phyloP scores from a whole-genome alignment of 2,113 vertebrate species.

The Plecotus auritus region DNA sequence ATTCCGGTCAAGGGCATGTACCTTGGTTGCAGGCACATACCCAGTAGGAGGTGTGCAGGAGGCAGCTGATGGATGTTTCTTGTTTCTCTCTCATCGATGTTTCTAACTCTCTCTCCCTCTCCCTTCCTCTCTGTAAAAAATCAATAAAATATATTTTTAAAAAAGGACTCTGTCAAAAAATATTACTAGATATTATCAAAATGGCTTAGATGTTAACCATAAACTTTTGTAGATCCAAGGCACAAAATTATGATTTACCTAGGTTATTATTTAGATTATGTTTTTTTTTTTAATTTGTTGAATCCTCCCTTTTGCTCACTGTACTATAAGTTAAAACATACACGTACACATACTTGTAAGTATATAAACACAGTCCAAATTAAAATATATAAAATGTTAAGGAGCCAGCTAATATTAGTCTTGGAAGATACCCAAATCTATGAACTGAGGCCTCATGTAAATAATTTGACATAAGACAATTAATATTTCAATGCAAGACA shows the following conservation, averaged over 20 bases:
- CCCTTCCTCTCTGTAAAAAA: too few relatives aligned
- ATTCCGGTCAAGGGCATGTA: too few relatives aligned
- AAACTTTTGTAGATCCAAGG: background rate
- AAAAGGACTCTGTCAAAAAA: background rate
- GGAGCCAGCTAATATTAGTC: background rate
- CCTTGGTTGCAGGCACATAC: too few relatives aligned
- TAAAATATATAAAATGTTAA: background rate
- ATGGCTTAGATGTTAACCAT: background rate
- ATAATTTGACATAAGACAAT: background rate
- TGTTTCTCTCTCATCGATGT: too few relatives aligned
- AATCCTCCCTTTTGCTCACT: background rate
- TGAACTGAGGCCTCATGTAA: background rate
- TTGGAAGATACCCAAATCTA: background rate
- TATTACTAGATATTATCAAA: background rate
- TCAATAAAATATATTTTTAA: too few relatives aligned
- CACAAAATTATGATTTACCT: background rate
- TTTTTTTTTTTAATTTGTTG: background rate
- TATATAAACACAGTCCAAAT: background rate
- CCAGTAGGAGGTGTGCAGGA: too few relatives aligned
- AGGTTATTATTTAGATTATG: background rate
- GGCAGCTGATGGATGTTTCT: too few relatives aligned
- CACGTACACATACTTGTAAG: background rate
- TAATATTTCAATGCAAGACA: background rate
- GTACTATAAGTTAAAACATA: background rate
- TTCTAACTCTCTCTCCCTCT: too few relatives aligned